Conservation (phyloP, 2,888 invertebrate genomes). For the Drosophila nigritarsus region DNA sequence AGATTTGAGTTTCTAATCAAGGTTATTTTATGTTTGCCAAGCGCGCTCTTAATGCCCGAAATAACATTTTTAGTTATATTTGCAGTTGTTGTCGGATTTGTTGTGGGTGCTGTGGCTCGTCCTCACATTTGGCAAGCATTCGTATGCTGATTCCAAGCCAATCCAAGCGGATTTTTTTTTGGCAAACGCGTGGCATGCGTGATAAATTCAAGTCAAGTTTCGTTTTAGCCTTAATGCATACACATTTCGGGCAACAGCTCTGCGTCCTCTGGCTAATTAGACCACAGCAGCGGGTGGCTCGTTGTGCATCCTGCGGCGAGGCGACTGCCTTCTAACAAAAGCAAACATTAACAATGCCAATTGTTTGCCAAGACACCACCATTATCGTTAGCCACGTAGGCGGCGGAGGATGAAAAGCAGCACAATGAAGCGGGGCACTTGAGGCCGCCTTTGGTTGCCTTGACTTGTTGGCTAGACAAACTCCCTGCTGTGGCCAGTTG, state of each 20-base stretch:
- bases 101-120: slow-evolving; percentile 14
- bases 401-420: slow-evolving; percentile 8
- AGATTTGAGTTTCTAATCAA: slow-evolving; percentile 78
- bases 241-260: slow-evolving; percentile 42
- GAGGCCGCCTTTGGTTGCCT: slow-evolving; percentile 56
- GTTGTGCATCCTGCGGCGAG: slow-evolving; percentile 40
- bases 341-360: slow-evolving; percentile 59
- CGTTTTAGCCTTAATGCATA: slow-evolving; percentile 47
- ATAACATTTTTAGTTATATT: slow-evolving; percentile 75
- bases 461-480: slow-evolving; percentile 57
- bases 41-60: slow-evolving; percentile 74
- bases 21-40: slow-evolving; percentile 75
- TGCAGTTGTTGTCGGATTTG: slow-evolving; percentile 9
- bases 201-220: slow-evolving; percentile 64
- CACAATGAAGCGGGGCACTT: slow-evolving; percentile 53
- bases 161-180: slow-evolving; percentile 48
- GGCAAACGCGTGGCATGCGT: slow-evolving; percentile 58
- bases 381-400: slow-evolving; percentile 58
- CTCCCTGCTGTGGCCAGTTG: slow-evolving; percentile 6
- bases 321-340: slow-evolving; percentile 25
- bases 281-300: slow-evolving; percentile 27
- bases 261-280: slow-evolving; percentile 65
- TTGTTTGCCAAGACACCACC: slow-evolving; percentile 69
- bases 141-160: slow-evolving; percentile 22
- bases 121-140: slow-evolving; percentile 19